Base-by-base conservation (phyloP, 1,140 invertebrate species). In the Sminthurides bifidus region DNA sequence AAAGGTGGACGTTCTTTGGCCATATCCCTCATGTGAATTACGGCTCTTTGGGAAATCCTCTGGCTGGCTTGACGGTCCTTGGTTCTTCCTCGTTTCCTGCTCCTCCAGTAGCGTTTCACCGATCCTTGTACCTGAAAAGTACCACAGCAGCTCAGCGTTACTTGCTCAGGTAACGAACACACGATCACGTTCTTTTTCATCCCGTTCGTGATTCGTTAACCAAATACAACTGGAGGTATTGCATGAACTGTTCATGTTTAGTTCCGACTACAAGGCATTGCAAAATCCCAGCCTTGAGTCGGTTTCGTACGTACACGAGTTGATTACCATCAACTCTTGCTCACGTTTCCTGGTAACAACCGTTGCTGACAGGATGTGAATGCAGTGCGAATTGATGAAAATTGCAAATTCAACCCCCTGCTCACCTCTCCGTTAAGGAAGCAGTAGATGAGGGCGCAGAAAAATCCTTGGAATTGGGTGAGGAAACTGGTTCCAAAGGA, bases 341-440 rank as follows among this genome's bases (percentile, higher is more conserved):
- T 29, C 48, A 51, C 8, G 29, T 4, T 40, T 59, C 45, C 45
- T 48, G 15, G 2, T 30, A 48, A 15, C 27, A 30, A 46, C 17
- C 44, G 29, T 1, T 24, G 29, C 14, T 35, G 26, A 51, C 6
- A 37, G 15, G 49, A 12, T 56, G 21, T 45, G 52, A 21, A 24
- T 27, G n/a, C n/a, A n/a, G n/a, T n/a, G n/a, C n/a, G n/a, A n/a
- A n/a, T n/a, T n/a, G n/a, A 35, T 38, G 12, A 14, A 51, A n/a
- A 10, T 10, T 6, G 30, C 12, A 12, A 33, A 35, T 23, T 44
- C 10, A 12, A 51, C 29, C 8, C 23, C 8, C 3, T 3, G 43
- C 31, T 63, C 67, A 77, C 75, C 70, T 78, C 76, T 23, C 72
- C 70, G 58, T 78, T 77, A 46, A 76, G 66, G 60, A 77, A 77